Base-by-base conservation (phyloP, 2,113 vertebrate species). In the Etia nguti region DNA sequence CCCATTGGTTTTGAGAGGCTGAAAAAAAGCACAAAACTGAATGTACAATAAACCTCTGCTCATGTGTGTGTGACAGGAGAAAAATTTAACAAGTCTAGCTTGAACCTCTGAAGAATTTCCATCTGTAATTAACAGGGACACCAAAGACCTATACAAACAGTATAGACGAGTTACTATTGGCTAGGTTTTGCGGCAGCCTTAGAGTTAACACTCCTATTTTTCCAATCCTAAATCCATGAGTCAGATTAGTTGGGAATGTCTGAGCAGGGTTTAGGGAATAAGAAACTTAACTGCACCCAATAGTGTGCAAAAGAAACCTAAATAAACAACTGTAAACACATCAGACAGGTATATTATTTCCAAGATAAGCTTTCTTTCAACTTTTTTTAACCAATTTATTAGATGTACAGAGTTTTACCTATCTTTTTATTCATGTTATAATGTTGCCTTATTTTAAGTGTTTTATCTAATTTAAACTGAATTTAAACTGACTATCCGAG, bases 1-100 rank as follows among this genome's bases (percentile, higher is more conserved):
- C n/a, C 93, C 95, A 82, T 96, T 97, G 77, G 96, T 97, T 93
- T 94, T 96, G 31, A 96, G 91, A 88, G 94, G 79, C 97, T 98
- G 89, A 16, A 83, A 88, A 89, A 75, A 82, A 89, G 46, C 50
- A 79, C 41, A 86, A 48, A 87, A 87, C 31, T 50, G 4, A 80
- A 52, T 60, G 22, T 13, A 36, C 41, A 73, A 73, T 26, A 29
- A 73, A 73, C 26, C 41, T 29, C 41, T 50, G 24, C 43, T 75
- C 2, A 11, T 5, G 10, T 75, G 43, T 77, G 26, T 3, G 1
- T 77, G 46, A 10, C 41, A 52, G 1, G 1, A 52, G 29, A 52
- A 77, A 29, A 11, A 20, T 5, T 4, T 77, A 77, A 48, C 24
- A 52, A 52, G 18, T 77, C 26, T 31, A 77, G n/a, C 22, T 10